These are phyloP conservation scores for Hippocampus comes DNA, from an alignment of 2,113 vertebrate species.

Conservation along the genomic window DNA sequence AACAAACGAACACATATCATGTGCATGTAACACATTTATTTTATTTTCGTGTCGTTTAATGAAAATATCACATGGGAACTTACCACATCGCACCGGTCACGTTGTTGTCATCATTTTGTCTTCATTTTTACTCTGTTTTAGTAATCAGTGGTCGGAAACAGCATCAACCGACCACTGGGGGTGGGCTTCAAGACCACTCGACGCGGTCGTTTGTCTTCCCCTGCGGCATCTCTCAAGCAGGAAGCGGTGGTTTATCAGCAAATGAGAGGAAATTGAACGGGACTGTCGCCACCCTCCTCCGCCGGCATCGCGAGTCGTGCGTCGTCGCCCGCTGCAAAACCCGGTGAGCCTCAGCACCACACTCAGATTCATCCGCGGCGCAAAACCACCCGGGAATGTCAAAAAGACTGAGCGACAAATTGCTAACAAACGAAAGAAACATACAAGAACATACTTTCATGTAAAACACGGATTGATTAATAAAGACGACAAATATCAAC, in stretches of 20 bases:
- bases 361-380: not conserved
- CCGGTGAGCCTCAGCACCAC: not conserved
- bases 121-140: not conserved
- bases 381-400: not conserved
- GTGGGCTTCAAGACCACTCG: not conserved
- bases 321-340: not conserved
- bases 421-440: not conserved
- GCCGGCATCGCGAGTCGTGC: not conserved
- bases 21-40: not conserved
- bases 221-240: not conserved
- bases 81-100: not conserved
- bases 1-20: not conserved
- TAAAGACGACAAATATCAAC: not conserved
- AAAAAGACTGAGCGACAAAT: not conserved
- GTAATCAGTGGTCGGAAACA: too few species aligned
- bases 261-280: not conserved
- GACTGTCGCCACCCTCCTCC: constrained; percentile 7
- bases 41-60: not conserved
- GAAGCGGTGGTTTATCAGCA: not conserved
- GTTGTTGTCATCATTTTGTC: not conserved
- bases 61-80: not conserved
- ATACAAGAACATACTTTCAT: not conserved
- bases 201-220: not conserved
- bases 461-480: too few species aligned
- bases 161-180: constrained; percentile 25